These are phyloP conservation scores for Antigone vipio DNA, from an alignment of 2,113 vertebrate genomes.

Conservation along the genomic window DNA sequence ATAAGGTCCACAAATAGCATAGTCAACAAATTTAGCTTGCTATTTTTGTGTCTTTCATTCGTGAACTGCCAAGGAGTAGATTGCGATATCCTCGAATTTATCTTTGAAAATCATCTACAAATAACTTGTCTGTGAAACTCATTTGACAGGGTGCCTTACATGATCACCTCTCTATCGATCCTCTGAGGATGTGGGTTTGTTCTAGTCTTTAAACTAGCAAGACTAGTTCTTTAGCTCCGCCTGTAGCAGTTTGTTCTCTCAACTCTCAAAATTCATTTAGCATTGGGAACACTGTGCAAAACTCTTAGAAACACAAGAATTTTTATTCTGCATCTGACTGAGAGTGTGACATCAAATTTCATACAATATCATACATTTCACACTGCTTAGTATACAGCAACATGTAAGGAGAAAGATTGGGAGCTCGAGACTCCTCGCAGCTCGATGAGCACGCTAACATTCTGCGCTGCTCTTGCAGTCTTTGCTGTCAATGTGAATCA, in stretches of 20 bases:
- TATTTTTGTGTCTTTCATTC: slow-evolving; percentile 45
- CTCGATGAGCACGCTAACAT: background rate
- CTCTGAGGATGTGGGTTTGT: background rate
- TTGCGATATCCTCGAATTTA: background rate
- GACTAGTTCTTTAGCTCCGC: background rate
- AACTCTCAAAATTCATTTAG: background rate
- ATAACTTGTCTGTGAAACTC: slow-evolving; percentile 36
- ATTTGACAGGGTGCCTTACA: background rate
- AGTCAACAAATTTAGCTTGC: slow-evolving; percentile 29
- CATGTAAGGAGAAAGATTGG: background rate
- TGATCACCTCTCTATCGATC: background rate
- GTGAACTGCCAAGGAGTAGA: slow-evolving; percentile 34
- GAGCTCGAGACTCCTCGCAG: background rate
- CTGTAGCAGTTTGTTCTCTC: background rate
- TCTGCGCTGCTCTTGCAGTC: background rate
- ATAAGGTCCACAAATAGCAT: slow-evolving; percentile 22
- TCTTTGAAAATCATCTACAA: slow-evolving; percentile 41
- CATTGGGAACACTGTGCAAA: background rate
- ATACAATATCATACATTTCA: background rate
- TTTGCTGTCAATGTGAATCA: background rate
- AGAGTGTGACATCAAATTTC: background rate
- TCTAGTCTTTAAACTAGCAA: background rate
- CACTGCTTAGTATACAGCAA: background rate
- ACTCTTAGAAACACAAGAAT: background rate
- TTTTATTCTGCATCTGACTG: background rate